Percentiles rank a stretch among this genome's conserved stretches.
phyloP scores from a whole-genome alignment of 2,797 vertebrate genomes.

The Ctenopoma kingsleyae region DNA sequence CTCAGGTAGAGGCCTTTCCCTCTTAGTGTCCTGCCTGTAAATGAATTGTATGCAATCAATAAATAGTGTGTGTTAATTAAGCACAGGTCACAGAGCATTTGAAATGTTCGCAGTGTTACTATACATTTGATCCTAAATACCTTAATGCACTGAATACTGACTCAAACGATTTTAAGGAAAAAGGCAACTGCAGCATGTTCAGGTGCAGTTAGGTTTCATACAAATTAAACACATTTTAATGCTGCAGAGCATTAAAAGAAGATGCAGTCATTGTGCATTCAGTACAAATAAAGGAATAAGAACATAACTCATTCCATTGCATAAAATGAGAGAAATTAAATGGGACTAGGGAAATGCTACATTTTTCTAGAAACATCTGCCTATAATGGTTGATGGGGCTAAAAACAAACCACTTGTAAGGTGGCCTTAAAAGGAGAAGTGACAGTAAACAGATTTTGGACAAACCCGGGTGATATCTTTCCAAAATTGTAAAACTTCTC shows the following conservation, averaged over 20 bases:
- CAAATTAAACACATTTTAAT: constrained; percentile 35
- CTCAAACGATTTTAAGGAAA: constrained; percentile 11
- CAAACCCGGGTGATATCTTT: constrained; percentile 21
- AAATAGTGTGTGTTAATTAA: constrained; percentile 16
- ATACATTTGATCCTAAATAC: constrained; percentile 15
- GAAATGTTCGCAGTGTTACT: constrained; percentile 7
- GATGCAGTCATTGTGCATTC: constrained; percentile 36
- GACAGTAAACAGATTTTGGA: constrained; percentile 12
- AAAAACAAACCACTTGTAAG: constrained; percentile 23
- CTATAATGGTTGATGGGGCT: background rate
- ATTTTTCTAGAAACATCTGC: constrained; percentile 33
- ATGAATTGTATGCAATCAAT: background rate
- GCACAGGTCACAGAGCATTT: constrained; percentile 12
- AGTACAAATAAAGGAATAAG: constrained; percentile 48
- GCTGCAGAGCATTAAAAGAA: constrained; percentile 34
- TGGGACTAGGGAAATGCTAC: constrained; percentile 53
- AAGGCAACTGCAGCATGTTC: constrained; percentile 24
- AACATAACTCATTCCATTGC: constrained; percentile 56
- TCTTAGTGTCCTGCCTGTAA: background rate
- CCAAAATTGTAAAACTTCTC: constrained; percentile 6
- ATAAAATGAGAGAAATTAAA: constrained; percentile 45
- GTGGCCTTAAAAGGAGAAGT: constrained; percentile 28
- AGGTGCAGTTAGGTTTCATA: constrained; percentile 38
- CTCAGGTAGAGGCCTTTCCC: background rate
- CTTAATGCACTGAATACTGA: constrained; percentile 46